Base-by-base conservation (phyloP, 2,113 vertebrate species). In the Syrmaticus mikado region DNA sequence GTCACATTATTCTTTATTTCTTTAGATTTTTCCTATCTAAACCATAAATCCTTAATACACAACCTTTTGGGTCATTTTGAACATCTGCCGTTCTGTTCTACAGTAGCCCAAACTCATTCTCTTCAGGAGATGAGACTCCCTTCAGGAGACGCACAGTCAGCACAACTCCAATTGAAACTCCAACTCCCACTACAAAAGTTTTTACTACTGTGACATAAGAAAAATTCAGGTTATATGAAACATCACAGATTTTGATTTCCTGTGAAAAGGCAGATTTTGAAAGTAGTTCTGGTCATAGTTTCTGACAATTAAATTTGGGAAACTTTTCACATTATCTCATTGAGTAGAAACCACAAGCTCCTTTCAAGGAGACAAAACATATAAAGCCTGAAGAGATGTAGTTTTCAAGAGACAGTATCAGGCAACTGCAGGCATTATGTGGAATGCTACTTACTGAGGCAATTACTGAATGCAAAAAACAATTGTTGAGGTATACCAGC, bases 51-150 rank as follows among this genome's bases (percentile, higher is more conserved):
- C 24, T 36, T 10, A 18, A 40, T 70, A 75, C 22, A 52, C 8
- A 75, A 28, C 10, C 72, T 84, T 53, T 30, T 52, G n/a, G 65
- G 12, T 67, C 10, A 57, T 34, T 55, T 57, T 36, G 43, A 68
- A 41, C 10, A 14, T 16, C 21, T 68, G 12, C 2, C 20, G 12
- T 11, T 38, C 32, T 62, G 18, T 21, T 55, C 58, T 61, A 4
- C 5, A 8, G 10, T 11, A 57, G 32, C 46, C 27, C 62, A 57
- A 38, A 17, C 25, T 70, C 36, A 40, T 30, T 76, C 24, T 41
- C 21, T 64, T 21, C 55, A n/a, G 17, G 43, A 13, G 17, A 17
- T 2, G 8, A 24, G 58, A 62, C 0, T 1, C 38, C 4, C 36
- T 9, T 38, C 38, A 38, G 38, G 8, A 52, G 25, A 55, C 10